Percentiles rank a stretch among this genome's conserved stretches.
These are phyloP conservation scores for Gymnobelideus leadbeateri DNA, from an alignment of 2,113 vertebrate species.

Conservation along the genomic window DNA sequence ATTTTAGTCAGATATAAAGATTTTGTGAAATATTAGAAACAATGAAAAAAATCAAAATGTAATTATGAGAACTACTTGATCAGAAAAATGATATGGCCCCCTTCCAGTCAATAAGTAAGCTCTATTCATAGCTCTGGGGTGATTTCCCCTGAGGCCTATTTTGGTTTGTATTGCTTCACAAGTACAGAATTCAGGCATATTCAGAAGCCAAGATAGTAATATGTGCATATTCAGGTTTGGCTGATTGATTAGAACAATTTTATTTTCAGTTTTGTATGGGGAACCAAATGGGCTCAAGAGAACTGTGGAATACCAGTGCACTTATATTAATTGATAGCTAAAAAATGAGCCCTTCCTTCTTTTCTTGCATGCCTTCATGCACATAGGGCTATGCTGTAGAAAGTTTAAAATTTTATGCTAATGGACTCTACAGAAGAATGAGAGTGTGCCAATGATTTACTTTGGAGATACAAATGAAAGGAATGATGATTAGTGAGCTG, in stretches of 20 bases:
- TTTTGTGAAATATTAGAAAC: not conserved
- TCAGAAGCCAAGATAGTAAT: not conserved
- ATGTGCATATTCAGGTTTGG: not conserved
- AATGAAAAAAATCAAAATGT: slow-evolving; percentile 1
- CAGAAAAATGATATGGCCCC: not conserved
- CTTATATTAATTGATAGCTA: slow-evolving; percentile 14
- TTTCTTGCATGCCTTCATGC: not conserved
- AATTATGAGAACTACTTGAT: not conserved
- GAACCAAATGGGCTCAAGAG: not conserved
- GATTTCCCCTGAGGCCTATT: not conserved
- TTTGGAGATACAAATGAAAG: slow-evolving; percentile 6
- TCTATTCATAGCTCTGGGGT: not conserved
- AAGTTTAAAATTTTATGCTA: not conserved
- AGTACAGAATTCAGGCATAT: not conserved
- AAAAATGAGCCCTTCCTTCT: not conserved
- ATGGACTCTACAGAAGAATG: not conserved
- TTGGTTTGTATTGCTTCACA: slow-evolving; percentile 12
- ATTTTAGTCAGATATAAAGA: not conserved
- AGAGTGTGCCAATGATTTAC: not conserved
- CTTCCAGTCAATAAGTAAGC: not conserved
- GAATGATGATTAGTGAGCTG: not conserved
- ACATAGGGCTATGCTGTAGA: not conserved
- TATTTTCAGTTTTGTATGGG: slow-evolving; percentile 18
- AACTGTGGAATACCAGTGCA: not conserved
- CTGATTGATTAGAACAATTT: not conserved